Evolutionary conservation across 2,113 vertebrate genomes (phyloP).

Genomic region (Semnopithecus entellus): DNA sequence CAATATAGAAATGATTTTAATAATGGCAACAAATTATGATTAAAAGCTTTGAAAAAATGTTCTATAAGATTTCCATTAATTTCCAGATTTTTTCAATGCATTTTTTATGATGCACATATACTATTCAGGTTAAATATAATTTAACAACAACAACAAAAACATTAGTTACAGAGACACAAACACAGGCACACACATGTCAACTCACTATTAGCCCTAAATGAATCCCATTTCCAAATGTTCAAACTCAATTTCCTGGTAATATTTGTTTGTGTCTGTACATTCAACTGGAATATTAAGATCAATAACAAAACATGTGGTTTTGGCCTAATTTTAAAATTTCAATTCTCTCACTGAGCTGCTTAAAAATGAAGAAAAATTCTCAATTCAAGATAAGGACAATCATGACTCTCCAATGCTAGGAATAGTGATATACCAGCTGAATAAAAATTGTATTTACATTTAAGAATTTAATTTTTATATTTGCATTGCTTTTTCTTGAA

Average conservation of each 20-base stretch:
- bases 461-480: not conserved
- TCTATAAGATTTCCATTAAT: not conserved
- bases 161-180: not conserved
- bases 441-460: not conserved
- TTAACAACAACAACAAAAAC: not conserved
- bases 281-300: not conserved
- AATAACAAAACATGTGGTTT: not conserved
- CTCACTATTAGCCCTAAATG: not conserved
- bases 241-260: not conserved
- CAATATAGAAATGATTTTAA: slow-evolving; percentile 68
- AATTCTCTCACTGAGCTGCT: not conserved
- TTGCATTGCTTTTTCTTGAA: not conserved
- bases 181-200: not conserved
- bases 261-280: not conserved
- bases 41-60: slow-evolving; percentile 2
- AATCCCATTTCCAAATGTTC: not conserved
- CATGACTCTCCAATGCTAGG: not conserved
- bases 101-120: not conserved
- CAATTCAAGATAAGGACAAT: not conserved
- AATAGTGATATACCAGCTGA: not conserved
- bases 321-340: not conserved
- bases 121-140: not conserved
- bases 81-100: not conserved
- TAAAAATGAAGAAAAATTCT: not conserved
- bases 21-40: slow-evolving; percentile 33